A percentile compares a stretch with the other conserved stretches of the same genome.
Conservation (phyloP, 2,113 vertebrate genomes). For the Mesoclemmys tuberculata region DNA sequence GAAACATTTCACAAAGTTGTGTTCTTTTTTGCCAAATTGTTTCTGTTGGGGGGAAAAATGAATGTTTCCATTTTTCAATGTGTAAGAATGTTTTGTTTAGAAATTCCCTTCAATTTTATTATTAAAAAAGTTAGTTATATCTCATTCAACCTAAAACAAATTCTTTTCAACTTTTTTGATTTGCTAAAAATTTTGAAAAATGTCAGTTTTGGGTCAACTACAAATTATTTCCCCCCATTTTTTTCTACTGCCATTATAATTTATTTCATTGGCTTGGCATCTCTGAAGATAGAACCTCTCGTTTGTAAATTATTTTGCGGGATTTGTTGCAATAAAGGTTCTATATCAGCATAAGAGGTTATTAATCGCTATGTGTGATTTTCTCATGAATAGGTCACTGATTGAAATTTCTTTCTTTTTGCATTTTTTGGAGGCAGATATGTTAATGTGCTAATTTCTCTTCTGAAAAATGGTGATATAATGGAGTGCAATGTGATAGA, state of each 20-base stretch:
- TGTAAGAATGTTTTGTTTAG: background rate
- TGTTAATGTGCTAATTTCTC: rapidly evolving
- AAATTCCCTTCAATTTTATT: background rate
- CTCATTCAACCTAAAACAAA: background rate
- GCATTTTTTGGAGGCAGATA: background rate
- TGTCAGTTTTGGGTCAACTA: background rate
- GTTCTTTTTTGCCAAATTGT: background rate
- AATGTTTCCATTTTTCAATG: background rate
- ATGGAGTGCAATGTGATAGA: background rate
- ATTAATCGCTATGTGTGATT: background rate
- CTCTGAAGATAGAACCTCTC: background rate
- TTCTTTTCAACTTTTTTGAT: background rate
- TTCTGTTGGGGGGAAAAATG: background rate
- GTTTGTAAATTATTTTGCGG: background rate
- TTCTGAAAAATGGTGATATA: background rate
- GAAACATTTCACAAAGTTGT: background rate
- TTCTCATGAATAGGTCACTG: background rate
- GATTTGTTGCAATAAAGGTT: background rate
- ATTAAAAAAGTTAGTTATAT: background rate
- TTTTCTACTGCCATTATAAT: background rate
- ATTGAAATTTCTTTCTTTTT: background rate
- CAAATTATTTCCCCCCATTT: background rate
- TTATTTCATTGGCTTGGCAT: background rate
- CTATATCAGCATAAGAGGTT: background rate
- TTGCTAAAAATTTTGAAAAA: background rate